These are phyloP conservation scores for Phacellophora camtschatica DNA, from an alignment of 30 jellyfish, hydroid and myxozoan genomes.

Conservation along the genomic window DNA sequence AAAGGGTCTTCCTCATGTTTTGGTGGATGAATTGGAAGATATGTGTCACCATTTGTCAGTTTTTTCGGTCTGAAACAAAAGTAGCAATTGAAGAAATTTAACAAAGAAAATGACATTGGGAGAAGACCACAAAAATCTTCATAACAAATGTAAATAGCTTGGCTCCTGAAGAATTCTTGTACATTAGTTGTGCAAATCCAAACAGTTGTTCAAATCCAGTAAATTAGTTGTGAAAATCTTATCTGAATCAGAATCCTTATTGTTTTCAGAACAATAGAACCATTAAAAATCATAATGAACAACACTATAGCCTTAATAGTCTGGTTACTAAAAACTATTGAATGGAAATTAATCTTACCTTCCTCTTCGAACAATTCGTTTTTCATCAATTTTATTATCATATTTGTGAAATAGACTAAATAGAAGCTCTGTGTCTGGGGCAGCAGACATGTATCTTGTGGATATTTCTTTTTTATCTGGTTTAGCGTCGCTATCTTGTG, in stretches of 20 bases:
- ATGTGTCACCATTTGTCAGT: background rate
- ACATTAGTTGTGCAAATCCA: no score
- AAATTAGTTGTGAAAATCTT: no score
- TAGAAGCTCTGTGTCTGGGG: constrained; percentile 78
- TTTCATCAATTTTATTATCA: constrained; percentile 70
- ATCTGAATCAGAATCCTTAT: no score
- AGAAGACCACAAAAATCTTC: background rate
- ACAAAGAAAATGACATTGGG: background rate
- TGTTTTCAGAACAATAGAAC: no score
- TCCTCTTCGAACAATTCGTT: constrained; percentile 80
- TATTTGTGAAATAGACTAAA: constrained; percentile 74
- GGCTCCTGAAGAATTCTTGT: no score
- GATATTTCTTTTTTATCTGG: constrained; percentile 1
- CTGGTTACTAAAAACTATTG: background rate
- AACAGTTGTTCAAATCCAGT: no score
- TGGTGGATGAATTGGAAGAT: constrained; percentile 29
- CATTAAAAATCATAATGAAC: no score
- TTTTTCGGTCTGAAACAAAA: constrained; percentile 96
- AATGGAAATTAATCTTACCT: constrained; percentile 43
- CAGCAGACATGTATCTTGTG: constrained; percentile 12
- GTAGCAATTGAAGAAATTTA: background rate
- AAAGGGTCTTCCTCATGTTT: constrained; percentile 77
- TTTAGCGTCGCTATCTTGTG: constrained; percentile 41
- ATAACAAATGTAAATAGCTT: no score
- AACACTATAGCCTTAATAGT: background rate